phyloP scores from a whole-genome alignment of 37 sponge, comb jelly and placozoan genomes.

The Ianthella basta region DNA sequence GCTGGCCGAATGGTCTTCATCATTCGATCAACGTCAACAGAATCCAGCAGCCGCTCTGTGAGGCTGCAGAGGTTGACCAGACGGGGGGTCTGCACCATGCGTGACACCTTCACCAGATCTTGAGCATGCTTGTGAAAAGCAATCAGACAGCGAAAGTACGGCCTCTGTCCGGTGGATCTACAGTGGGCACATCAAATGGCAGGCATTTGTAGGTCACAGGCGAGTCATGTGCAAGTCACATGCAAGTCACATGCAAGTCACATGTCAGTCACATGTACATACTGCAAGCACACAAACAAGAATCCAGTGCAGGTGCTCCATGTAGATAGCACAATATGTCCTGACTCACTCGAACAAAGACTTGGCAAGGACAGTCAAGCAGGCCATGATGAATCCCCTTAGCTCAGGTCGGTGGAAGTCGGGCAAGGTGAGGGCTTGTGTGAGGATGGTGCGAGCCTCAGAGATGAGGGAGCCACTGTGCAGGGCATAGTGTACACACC shows the following conservation, averaged over 20 bases:
- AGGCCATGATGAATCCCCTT: neutral
- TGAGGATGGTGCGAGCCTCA: slow-evolving; percentile 5
- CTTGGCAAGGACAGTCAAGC: slow-evolving; percentile 4
- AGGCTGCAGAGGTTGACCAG: slow-evolving; percentile 17
- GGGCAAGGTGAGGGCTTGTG: neutral
- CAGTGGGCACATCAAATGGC: neutral
- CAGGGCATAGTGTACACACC: slow-evolving; percentile 15
- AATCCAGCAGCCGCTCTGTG: slow-evolving; percentile 14
- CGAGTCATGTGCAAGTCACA: no score
- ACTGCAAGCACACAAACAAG: neutral
- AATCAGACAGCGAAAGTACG: slow-evolving; percentile 5
- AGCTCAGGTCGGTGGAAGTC: slow-evolving; percentile 38
- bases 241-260: no score
- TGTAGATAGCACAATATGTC: neutral
- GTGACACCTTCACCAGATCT: slow-evolving; percentile 1
- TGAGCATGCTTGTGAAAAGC: slow-evolving; percentile 6
- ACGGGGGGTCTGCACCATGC: slow-evolving; percentile 1
- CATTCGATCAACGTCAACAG: neutral
- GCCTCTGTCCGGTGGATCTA: slow-evolving; percentile 5
- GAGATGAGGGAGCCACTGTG: neutral
- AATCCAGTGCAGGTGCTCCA: neutral
- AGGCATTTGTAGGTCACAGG: neutral
- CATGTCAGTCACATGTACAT: neutral
- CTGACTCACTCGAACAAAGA: slow-evolving; percentile 16
- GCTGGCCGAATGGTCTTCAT: neutral